Base-by-base conservation (phyloP, 2,797 vertebrate species). In the Lepus oiostolus region DNA sequence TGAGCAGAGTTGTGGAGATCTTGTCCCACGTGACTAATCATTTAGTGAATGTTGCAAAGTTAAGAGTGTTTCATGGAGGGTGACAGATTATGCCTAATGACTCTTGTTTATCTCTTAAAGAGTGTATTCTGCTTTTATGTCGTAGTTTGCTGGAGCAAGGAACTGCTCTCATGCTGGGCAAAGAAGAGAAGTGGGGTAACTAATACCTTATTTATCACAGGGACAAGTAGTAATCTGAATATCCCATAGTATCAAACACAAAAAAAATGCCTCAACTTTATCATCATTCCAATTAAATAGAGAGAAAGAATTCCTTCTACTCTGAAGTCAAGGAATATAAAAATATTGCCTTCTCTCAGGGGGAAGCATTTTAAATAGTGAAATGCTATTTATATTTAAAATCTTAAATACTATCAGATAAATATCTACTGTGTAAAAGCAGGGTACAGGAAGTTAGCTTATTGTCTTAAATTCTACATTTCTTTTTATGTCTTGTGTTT, bases 41-140 rank as follows among this genome's bases (percentile, higher is more conserved):
- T 60, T 85, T 93, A 71, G 17, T 21, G 63, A 93, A 80, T 80
- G 22, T 58, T 30, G 3, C 71, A 82, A 93, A 32, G 52, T 94
- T 88, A 94, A 94, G 86, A 68, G 62, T 93, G 24, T 85, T 90
- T 85, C 16, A 60, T 79, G 38, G 85, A 89, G 62, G 75, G 58
- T 68, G 54, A 88, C 35, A 94, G 13, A 38, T 90, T 83, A 80
- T 89, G 10, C 50, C 63, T 87, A 54, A 71, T 63, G 38, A 84
- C 71, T 58, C 19, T 90, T 86, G 16, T 76, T 58, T 88, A 7
- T 62, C 0, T 72, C 11, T 38, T 94, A 65, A 90, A 42, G 79
- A 90, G 10, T 38, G 47, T 67, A 76, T 26, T 68, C 17, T 35
- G 32, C 17, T 17, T 54, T 62, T 54, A n/a, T 28, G 35, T 89